phyloP scores from a whole-genome alignment of 2,113 vertebrate genomes.

The Laticauda colubrina region DNA sequence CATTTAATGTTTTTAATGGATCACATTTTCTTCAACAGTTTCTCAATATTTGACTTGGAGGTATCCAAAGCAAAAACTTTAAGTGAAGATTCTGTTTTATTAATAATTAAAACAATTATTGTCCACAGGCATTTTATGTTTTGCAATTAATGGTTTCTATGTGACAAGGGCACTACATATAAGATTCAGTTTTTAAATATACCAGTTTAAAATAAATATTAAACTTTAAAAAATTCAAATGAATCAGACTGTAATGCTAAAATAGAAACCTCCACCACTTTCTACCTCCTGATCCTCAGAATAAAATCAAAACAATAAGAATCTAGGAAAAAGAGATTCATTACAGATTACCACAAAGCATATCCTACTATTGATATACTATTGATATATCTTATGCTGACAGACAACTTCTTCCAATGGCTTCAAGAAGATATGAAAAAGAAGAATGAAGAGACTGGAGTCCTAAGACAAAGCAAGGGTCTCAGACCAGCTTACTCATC shows the following conservation, averaged over 20 bases:
- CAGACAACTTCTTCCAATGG: neutral
- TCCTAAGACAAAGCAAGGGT: neutral
- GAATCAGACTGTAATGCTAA: neutral
- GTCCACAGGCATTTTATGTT: conserved; percentile 20
- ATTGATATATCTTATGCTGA: neutral
- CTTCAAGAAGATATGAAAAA: neutral
- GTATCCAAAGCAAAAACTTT: conserved; percentile 8
- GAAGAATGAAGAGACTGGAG: neutral
- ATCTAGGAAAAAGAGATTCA: neutral
- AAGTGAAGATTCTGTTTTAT: neutral
- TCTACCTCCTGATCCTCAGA: neutral
- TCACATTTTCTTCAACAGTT: neutral
- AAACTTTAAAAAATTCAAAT: neutral
- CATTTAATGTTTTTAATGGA: neutral
- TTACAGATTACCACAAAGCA: neutral
- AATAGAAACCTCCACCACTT: neutral
- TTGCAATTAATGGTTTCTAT: conserved; percentile 3
- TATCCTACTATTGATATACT: neutral
- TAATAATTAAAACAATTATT: neutral
- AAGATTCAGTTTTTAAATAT: neutral
- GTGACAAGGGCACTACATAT: neutral
- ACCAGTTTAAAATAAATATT: neutral
- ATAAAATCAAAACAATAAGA: neutral
- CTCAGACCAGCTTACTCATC: neutral
- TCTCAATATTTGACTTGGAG: neutral